phyloP scores from a whole-genome alignment of 30 jellyfish, hydroid and myxozoan species.

The Aurelia coerulea region DNA sequence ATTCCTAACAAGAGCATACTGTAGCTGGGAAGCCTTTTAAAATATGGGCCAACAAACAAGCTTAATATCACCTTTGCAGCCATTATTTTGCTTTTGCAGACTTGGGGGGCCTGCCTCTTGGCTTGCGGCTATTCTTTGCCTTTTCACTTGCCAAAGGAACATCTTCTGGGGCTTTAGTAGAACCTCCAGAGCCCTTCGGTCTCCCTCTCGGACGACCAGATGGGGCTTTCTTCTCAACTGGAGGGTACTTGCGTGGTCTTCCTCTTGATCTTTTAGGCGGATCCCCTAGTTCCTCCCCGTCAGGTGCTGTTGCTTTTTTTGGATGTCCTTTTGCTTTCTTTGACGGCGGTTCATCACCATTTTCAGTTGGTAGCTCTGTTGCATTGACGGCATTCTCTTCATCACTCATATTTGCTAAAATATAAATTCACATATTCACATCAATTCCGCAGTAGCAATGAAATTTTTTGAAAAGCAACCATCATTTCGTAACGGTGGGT shows the following conservation, averaged over 20 bases:
- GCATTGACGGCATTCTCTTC: not conserved
- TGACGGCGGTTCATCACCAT: conserved; percentile 36
- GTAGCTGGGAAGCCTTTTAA: not conserved
- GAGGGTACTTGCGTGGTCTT: conserved; percentile 54
- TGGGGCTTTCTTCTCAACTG: conserved; percentile 35
- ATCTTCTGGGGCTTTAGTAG: conserved; percentile 36
- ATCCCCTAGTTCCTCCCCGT: not conserved
- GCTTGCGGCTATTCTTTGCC: conserved; percentile 39
- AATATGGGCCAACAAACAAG: not conserved
- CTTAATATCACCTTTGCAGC: not conserved
- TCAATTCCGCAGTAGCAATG: too few species aligned
- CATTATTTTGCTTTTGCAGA: not conserved
- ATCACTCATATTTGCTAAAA: conserved; percentile 41
- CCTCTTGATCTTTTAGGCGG: conserved; percentile 53
- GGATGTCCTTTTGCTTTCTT: conserved; percentile 35
- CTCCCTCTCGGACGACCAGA: conserved; percentile 62
- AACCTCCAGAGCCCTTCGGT: conserved; percentile 48
- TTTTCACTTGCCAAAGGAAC: conserved; percentile 65
- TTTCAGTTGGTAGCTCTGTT: conserved; percentile 6
- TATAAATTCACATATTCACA: not conserved
- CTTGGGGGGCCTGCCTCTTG: conserved; percentile 45
- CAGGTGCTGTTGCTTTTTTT: conserved; percentile 14
- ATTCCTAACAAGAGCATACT: conserved; percentile 7
- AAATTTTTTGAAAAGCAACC: not conserved
- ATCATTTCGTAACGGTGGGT: not conserved